Conservation (phyloP, 2,888 invertebrate genomes). For the Gibbula magus region DNA sequence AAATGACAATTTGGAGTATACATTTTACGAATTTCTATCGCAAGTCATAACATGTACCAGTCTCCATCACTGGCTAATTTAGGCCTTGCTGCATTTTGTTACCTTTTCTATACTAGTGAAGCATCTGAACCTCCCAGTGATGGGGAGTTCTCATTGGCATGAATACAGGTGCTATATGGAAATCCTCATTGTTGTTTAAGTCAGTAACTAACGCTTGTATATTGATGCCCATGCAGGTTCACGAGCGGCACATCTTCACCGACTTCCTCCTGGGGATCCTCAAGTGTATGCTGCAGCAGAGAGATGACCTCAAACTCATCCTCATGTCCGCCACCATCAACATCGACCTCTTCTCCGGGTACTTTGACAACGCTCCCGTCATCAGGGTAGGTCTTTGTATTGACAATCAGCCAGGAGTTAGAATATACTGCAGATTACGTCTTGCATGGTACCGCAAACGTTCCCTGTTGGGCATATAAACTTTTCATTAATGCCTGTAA, state of each 20-base stretch:
- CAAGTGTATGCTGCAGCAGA: constrained; percentile 90
- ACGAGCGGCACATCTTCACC: constrained; percentile 95
- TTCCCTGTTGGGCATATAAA: too few relatives aligned
- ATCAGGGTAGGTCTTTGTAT: constrained; percentile 81
- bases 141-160: too few relatives aligned
- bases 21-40: too few relatives aligned
- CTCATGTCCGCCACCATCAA: constrained; percentile 99
- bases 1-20: too few relatives aligned
- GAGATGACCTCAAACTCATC: constrained; percentile 85
- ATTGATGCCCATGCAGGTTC: constrained; percentile 77
- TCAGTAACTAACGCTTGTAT: too few relatives aligned
- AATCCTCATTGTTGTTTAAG: too few relatives aligned
- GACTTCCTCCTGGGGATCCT: constrained; percentile 88
- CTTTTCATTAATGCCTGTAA: neutral
- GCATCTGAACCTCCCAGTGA: too few relatives aligned
- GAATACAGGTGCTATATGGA: too few relatives aligned
- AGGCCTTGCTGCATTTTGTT: too few relatives aligned
- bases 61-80: too few relatives aligned
- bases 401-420: neutral
- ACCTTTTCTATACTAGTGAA: too few relatives aligned
- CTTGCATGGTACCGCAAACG: neutral
- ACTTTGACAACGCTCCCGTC: constrained; percentile 90
- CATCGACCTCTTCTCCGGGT: constrained; percentile 91
- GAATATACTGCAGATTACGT: neutral
- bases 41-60: too few relatives aligned